Base-by-base conservation (phyloP, 2,888 invertebrate species). In the Rugalucina vietnamica region DNA sequence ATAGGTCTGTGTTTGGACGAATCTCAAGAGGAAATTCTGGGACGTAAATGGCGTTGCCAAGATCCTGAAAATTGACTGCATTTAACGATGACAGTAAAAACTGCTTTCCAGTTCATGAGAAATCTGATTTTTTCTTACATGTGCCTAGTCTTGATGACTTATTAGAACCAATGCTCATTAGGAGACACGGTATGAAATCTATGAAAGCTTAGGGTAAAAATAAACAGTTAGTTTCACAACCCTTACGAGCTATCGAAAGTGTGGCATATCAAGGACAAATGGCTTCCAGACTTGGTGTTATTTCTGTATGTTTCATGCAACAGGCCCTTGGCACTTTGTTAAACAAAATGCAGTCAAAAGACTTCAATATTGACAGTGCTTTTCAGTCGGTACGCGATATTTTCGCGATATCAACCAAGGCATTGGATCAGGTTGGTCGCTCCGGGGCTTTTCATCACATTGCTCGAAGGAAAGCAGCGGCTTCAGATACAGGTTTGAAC, bases 371-470 rank as follows among this genome's bases (percentile, higher is more conserved):
- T 21, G 81, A 78, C 21, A 69, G 60, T 34, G 49, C 74, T 0
- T 32, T 82, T 21, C 84, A 85, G 54, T 69, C 60, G 32, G 79
- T 84, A 8, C 65, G 73, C 54, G 81, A 86, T 34, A n/a, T 86
- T 21, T 88, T 81, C 73, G 73, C 69, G 14, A 83, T 88, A 50
- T 84, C 85, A 1, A 74, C 74, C 0, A 83, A 86, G 71, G 60
- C 79, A 3, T 57, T 86, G 24, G 88, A 86, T 72, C 84, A 88
- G 57, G 34, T 72, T 0, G 84, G 79, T 8, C 54, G 86, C n/a
- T 39, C 81, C 1, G 82, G 86, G 8, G 88, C 81, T 37, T 86
- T 84, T 79, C 82, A 86, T 70, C 86, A 86, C 69, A 24, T 80
- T 0, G 71, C 83, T 14, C 65, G 81, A 8, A 80, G 81, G 36